Base-by-base conservation (phyloP, 2,113 vertebrate species). In the Callaeas wilsoni region DNA sequence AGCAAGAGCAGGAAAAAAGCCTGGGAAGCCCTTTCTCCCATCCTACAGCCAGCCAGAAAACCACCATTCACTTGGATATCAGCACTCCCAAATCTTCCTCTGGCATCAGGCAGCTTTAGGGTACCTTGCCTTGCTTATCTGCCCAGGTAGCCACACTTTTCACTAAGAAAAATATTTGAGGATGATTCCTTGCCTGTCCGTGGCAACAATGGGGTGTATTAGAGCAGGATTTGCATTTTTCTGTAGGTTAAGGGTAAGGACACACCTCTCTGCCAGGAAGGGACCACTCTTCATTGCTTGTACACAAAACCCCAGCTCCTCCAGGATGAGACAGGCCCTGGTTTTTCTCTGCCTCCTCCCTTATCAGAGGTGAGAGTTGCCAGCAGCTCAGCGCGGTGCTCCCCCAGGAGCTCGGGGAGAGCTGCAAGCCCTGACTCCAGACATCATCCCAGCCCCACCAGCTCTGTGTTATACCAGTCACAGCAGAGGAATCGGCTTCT, bases 281-380 rank as follows among this genome's bases (percentile, higher is more conserved):
- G 27, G 46, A 25, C 10, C 1, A 0, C 21, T 73, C 57, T 29
- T 27, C 64, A 11, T 6, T 0, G 17, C 39, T 27, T 18, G 41
- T 2, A 10, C 17, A 35, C 55, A 32, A 11, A n/a, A 32, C 19
- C 18, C 15, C 16, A 2, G 69, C 56, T 68, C 22, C 85, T 32
- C 23, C 55, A 23, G 68, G 39, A 16, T 0, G 1, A 64, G 29
- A 11, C 2, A 0, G 39, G 42, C 37, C 37, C 80, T 65, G 92
- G 46, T 8, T 60, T 88, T 77, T 63, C 89, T 84, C 64, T 84
- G 49, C 68, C 39, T 62, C 20, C 33, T 39, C 59, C 39, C 56
- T 79, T 79, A 47, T 35, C 81, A 2, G 84, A 84, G 84, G 32
- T 13, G 87, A 57, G 64, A 37, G 64, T 3, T 46, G 47, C 77